phyloP scores from a whole-genome alignment of 2,797 vertebrate genomes.

The Hyperoplus lanceolatus region DNA sequence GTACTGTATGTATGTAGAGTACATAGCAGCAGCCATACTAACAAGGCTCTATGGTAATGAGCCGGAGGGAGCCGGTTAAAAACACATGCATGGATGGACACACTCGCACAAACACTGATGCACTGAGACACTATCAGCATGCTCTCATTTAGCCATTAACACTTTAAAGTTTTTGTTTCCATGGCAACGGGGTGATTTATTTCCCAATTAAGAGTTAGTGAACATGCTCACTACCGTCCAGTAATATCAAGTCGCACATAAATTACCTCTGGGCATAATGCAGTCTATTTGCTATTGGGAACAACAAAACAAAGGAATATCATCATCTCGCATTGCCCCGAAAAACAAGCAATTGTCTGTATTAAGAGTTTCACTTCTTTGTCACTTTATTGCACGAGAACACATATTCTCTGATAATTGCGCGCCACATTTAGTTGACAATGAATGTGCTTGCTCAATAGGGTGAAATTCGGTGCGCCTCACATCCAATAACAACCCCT shows the following conservation, averaged over 20 bases:
- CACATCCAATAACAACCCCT: conserved; percentile 55
- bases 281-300: conserved; percentile 38
- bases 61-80: conserved; percentile 50
- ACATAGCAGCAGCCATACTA: conserved; percentile 58
- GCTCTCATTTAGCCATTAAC: conserved; percentile 62
- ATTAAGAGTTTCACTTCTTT: conserved; percentile 34
- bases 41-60: conserved; percentile 71
- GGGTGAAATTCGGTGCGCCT: conserved; percentile 49
- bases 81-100: conserved; percentile 53
- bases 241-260: conserved; percentile 70
- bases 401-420: conserved; percentile 60
- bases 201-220: conserved; percentile 79
- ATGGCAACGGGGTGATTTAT: conserved; percentile 78
- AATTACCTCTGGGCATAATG: conserved; percentile 69
- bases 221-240: conserved; percentile 68
- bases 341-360: conserved; percentile 44
- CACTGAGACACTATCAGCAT: conserved; percentile 51
- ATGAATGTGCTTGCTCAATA: conserved; percentile 62
- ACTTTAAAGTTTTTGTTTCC: conserved; percentile 66
- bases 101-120: not conserved
- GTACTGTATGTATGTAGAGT: conserved; percentile 31
- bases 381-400: conserved; percentile 37
- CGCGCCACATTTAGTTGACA: conserved; percentile 55
- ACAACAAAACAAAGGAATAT: conserved; percentile 45
- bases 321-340: conserved; percentile 20